These are phyloP conservation scores for Acanthoscelides obtectus DNA, from an alignment of 2,888 invertebrate species.

Conservation along the genomic window DNA sequence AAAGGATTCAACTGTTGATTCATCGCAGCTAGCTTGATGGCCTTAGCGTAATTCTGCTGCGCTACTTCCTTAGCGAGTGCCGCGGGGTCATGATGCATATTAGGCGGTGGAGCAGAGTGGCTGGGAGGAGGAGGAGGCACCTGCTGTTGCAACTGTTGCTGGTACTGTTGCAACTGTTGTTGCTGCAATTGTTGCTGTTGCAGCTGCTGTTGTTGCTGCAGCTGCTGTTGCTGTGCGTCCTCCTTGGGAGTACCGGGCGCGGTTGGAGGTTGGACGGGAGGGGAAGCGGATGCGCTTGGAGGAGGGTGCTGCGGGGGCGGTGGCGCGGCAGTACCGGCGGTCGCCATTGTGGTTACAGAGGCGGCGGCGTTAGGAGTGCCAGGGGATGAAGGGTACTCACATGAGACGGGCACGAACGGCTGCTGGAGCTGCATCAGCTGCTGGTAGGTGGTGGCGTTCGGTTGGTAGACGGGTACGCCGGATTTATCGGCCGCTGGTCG, in stretches of 20 bases:
- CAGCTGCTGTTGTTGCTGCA: slow-evolving; percentile 3
- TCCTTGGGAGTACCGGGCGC: slow-evolving; percentile 46
- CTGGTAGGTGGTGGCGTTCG: slow-evolving; percentile 86
- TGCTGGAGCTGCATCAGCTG: slow-evolving; percentile 92
- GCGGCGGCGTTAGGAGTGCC: slow-evolving; percentile 47
- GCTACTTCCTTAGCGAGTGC: slow-evolving; percentile 75
- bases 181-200: background rate
- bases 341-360: slow-evolving; percentile 26
- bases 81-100: slow-evolving; percentile 54
- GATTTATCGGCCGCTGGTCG: slow-evolving; percentile 95
- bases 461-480: slow-evolving; percentile 93
- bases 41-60: slow-evolving; percentile 77
- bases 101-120: slow-evolving; percentile 24
- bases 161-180: slow-evolving; percentile 24
- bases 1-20: slow-evolving; percentile 54
- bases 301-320: slow-evolving; percentile 28
- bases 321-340: slow-evolving; percentile 33
- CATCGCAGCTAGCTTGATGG: slow-evolving; percentile 59
- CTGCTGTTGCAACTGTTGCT: slow-evolving; percentile 26
- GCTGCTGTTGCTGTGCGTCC: slow-evolving; percentile 33
- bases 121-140: slow-evolving; percentile 25
- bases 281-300: background rate
- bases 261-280: slow-evolving; percentile 60
- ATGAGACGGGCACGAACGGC: slow-evolving; percentile 98
- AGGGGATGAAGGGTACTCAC: slow-evolving; percentile 87